Percentiles rank a stretch among this genome's conserved stretches.
Evolutionary conservation across 2,888 invertebrate species (phyloP).

Genomic region (Noctua fimbriata): DNA sequence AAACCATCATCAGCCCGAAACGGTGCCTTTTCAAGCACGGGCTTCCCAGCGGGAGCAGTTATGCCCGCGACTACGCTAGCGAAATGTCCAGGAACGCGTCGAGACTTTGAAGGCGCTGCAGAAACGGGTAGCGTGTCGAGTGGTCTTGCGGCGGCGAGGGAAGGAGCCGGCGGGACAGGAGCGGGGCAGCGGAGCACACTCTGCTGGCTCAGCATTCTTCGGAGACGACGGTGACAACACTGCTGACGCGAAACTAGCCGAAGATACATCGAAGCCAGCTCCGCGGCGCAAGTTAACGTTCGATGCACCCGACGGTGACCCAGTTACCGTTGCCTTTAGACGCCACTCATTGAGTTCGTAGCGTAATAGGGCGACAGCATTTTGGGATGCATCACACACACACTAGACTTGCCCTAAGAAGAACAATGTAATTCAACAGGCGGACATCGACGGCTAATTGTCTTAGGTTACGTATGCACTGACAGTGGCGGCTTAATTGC

Average conservation of each 20-base stretch:
- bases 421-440: too few species aligned
- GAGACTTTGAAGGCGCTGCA: neutral
- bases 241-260: neutral
- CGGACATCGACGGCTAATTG: neutral
- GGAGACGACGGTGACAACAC: neutral
- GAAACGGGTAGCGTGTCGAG: neutral
- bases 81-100: neutral
- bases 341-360: neutral
- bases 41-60: too few species aligned
- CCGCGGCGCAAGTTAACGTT: too few species aligned
- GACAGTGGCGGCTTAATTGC: too few species aligned
- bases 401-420: neutral
- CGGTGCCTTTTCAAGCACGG: too few species aligned
- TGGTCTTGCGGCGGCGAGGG: neutral
- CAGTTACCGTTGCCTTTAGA: neutral
- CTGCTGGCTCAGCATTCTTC: neutral
- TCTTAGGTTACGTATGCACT: too few species aligned
- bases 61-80: neutral
- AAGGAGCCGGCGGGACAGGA: neutral
- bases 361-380: neutral
- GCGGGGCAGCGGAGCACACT: too few species aligned
- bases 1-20: too few species aligned
- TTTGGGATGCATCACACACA: neutral
- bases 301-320: too few species aligned
- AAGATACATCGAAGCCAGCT: neutral